phyloP scores from a whole-genome alignment of 2,888 invertebrate species.

The Dolomedes plantarius region DNA sequence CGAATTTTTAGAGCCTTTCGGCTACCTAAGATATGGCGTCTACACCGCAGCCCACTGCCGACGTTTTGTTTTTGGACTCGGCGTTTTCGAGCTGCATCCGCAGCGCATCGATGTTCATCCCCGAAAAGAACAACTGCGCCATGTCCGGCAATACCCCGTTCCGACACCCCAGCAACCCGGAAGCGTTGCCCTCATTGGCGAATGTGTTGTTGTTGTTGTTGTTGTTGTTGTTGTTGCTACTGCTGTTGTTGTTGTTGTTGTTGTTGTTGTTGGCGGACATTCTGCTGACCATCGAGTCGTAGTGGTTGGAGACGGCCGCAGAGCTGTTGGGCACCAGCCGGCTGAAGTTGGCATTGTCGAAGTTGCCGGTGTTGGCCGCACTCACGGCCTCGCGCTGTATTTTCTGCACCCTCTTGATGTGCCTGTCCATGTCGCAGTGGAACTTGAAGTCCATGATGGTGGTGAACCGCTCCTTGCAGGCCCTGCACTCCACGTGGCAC shows the following conservation, averaged over 20 bases:
- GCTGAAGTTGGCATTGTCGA: constrained; percentile 11
- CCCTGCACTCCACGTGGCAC: constrained; percentile 84
- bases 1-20: constrained; percentile 66
- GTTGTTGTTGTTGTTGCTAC: constrained; percentile 16
- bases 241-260: constrained; percentile 12
- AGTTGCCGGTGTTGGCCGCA: not conserved
- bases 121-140: constrained; percentile 64
- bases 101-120: constrained; percentile 63
- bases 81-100: constrained; percentile 54
- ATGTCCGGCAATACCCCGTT: constrained; percentile 65
- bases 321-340: constrained; percentile 26
- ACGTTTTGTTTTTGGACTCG: constrained; percentile 46
- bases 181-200: constrained; percentile 35
- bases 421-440: constrained; percentile 75
- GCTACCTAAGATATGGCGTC: constrained; percentile 59
- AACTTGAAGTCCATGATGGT: constrained; percentile 76
- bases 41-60: constrained; percentile 57
- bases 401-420: constrained; percentile 72
- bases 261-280: constrained; percentile 29
- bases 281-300: constrained; percentile 33
- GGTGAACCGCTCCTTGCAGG: constrained; percentile 79
- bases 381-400: constrained; percentile 48
- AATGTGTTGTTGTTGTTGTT: constrained; percentile 31
- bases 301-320: constrained; percentile 43
- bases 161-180: constrained; percentile 36